These are phyloP conservation scores for Calyptommatus sinebrachiatus DNA, from an alignment of 2,113 vertebrate genomes.

Conservation along the genomic window DNA sequence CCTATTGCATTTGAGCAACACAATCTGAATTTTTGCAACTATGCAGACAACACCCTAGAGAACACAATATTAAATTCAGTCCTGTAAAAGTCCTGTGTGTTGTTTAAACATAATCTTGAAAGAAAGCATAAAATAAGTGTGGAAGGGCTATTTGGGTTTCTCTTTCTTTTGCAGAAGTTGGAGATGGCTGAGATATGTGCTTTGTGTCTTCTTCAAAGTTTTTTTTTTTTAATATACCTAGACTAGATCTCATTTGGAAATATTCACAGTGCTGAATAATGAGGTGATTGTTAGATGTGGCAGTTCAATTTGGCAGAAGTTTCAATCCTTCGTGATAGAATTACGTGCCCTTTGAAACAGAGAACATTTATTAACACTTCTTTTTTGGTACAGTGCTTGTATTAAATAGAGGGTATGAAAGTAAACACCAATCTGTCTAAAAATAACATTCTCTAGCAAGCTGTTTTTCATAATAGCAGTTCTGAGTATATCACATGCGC, in stretches of 20 bases:
- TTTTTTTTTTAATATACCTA: not conserved
- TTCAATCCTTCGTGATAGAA: not conserved
- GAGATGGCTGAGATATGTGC: not conserved
- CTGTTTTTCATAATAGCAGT: not conserved
- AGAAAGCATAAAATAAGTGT: not conserved
- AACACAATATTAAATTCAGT: slow-evolving; percentile 33
- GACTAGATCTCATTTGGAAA: slow-evolving; percentile 3
- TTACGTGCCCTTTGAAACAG: not conserved
- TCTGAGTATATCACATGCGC: slow-evolving; percentile 11
- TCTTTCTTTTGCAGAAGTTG: slow-evolving; percentile 13
- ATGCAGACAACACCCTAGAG: slow-evolving; percentile 18
- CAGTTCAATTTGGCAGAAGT: not conserved
- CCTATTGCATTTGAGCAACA: not conserved
- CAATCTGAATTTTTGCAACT: slow-evolving; percentile 22
- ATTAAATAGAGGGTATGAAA: slow-evolving; percentile 13
- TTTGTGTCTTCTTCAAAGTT: not conserved
- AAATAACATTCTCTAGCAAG: not conserved
- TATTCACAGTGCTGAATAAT: slow-evolving; percentile 21
- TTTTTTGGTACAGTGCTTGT: slow-evolving; percentile 1
- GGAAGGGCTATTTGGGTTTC: slow-evolving; percentile 19
- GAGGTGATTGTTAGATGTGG: slow-evolving; percentile 24
- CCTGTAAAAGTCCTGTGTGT: slow-evolving; percentile 15
- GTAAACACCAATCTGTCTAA: not conserved
- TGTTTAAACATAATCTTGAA: slow-evolving; percentile 12
- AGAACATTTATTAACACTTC: not conserved